Conservation (phyloP, 2,797 vertebrate species). For the Ceryle rudis region DNA sequence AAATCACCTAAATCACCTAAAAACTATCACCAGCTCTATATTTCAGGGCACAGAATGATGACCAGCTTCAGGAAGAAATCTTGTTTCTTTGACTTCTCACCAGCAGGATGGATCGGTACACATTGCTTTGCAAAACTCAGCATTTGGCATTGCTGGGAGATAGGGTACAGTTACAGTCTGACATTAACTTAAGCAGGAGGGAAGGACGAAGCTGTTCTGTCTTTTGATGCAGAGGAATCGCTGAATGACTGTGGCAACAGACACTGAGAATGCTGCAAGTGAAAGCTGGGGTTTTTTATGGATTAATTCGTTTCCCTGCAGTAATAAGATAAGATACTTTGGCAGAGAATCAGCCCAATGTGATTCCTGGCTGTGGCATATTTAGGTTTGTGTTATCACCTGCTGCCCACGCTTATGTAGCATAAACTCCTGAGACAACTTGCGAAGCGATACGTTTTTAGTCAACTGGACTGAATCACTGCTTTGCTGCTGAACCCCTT, state of each 20-base stretch:
- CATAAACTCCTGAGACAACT: neutral
- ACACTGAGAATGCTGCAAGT: neutral
- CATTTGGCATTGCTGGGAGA: neutral
- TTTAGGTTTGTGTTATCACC: slow-evolving; percentile 39
- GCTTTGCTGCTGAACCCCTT: neutral
- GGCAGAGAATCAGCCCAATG: neutral
- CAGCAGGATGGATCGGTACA: neutral
- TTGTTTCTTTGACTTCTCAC: neutral
- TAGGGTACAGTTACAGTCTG: neutral
- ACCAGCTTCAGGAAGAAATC: neutral
- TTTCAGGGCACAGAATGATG: neutral
- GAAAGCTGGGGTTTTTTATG: neutral
- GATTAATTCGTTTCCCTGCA: neutral
- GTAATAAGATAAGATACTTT: neutral
- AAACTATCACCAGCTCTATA: neutral
- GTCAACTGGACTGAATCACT: neutral
- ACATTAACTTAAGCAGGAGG: neutral
- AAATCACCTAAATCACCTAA: neutral
- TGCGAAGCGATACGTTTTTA: neutral
- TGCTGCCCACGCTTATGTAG: neutral
- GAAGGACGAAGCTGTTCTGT: neutral
- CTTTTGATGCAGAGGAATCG: neutral
- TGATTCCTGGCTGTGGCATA: slow-evolving; percentile 6
- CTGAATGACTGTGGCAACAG: neutral
- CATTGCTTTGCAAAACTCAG: neutral